phyloP scores from a whole-genome alignment of 2,888 invertebrate species.

The Nephrotoma appendiculata region DNA sequence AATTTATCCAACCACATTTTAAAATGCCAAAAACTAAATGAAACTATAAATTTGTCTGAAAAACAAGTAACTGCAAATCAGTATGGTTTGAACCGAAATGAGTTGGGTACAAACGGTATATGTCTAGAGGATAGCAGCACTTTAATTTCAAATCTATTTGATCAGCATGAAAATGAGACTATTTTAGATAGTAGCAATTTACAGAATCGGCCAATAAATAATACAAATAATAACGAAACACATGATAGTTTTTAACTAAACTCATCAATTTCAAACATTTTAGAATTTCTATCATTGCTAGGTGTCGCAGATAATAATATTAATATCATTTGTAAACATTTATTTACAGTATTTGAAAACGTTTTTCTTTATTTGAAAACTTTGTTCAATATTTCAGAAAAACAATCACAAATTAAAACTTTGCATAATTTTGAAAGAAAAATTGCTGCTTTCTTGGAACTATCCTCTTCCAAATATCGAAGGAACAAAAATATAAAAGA shows the following conservation, averaged over 20 bases:
- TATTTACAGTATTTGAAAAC: not conserved
- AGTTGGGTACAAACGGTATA: too few relatives aligned
- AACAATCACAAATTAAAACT: not conserved
- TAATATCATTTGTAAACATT: not conserved
- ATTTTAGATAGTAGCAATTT: not conserved
- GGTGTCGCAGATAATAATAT: not conserved
- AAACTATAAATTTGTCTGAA: not conserved
- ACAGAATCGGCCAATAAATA: too few relatives aligned
- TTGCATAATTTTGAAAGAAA: not conserved
- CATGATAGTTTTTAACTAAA: not conserved
- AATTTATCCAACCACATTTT: not conserved
- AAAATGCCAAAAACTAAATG: not conserved
- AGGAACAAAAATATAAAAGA: not conserved
- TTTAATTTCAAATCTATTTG: too few relatives aligned
- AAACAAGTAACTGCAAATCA: too few relatives aligned
- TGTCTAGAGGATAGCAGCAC: too few relatives aligned
- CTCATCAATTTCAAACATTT: not conserved
- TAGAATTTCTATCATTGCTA: not conserved
- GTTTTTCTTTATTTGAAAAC: not conserved
- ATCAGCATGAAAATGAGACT: too few relatives aligned
- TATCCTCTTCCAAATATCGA: not conserved
- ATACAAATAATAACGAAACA: not conserved
- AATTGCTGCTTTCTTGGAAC: not conserved
- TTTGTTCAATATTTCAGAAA: not conserved
- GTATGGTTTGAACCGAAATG: too few relatives aligned